These are phyloP conservation scores for Nematostella vectensis DNA, from an alignment of 92 coral and sea anemone species.

Conservation along the genomic window DNA sequence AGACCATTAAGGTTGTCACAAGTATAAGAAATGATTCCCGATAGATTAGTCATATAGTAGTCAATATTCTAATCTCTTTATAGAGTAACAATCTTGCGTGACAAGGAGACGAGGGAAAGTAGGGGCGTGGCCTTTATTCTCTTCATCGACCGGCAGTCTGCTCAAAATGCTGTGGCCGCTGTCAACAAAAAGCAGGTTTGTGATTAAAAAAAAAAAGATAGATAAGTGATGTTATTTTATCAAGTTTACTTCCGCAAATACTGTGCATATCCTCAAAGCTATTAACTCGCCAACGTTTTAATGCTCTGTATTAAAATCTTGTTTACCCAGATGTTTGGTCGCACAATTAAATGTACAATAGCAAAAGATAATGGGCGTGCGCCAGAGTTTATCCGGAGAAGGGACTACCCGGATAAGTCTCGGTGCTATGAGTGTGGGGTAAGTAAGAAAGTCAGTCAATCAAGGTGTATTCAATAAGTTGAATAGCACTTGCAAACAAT, in stretches of 20 bases:
- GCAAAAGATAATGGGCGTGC: slow-evolving; percentile 96
- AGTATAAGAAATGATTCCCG: no score
- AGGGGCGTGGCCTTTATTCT: slow-evolving; percentile 91
- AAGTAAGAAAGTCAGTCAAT: slow-evolving; percentile 10
- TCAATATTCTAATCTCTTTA: no score
- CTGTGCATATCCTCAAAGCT: no score
- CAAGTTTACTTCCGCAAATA: no score
- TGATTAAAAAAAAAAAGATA: no score
- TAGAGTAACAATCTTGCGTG: slow-evolving; percentile 86
- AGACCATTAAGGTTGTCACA: no score
- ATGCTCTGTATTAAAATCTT: no score
- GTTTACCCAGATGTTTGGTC: slow-evolving; percentile 85
- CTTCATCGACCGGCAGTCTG: slow-evolving; percentile 77
- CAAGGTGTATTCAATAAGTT: not conserved
- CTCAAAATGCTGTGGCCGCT: slow-evolving; percentile 79
- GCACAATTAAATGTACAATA: slow-evolving; percentile 89
- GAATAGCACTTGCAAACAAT: no score
- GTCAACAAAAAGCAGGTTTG: slow-evolving; percentile 88
- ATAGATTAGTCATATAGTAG: no score
- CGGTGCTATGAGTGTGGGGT: slow-evolving; percentile 98
- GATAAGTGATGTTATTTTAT: no score
- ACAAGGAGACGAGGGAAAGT: slow-evolving; percentile 83
- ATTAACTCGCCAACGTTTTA: no score
- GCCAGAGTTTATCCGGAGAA: slow-evolving; percentile 86
- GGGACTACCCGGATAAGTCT: slow-evolving; percentile 88